Base-by-base conservation (phyloP, 2,113 vertebrate genomes). In the Chionomys nivalis region DNA sequence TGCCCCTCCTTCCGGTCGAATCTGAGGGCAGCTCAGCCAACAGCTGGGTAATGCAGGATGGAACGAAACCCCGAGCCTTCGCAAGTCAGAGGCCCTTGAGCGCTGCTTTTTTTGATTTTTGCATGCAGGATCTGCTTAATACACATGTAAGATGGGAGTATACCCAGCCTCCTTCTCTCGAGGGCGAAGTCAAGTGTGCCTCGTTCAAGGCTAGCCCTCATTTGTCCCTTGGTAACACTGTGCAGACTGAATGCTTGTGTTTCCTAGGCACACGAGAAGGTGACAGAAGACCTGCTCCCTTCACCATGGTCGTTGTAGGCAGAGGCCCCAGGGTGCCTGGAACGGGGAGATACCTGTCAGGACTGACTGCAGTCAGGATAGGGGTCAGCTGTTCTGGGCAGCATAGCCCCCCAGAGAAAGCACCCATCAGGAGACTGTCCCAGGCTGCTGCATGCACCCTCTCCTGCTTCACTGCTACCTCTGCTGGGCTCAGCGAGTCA, bases 141-240 rank as follows among this genome's bases (percentile, higher is more conserved):
- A 5, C 4, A 8, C 31, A 8, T 0, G 0, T 7, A 81, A 12
- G 17, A 24, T 7, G 16, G 16, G 52, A n/a, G 5, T 12, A n/a
- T 8, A 21, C 12, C 14, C 7, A 13, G 16, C 5, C 5, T 73
- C 39, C 36, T 23, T 1, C 6, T 24, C 24, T 78, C 47, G 19
- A 39, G 61, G 72, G 47, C 13, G 24, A n/a, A 6, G n/a, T 47
- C 49, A 44, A 19, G 14, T 36, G 10, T 19, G 75, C 14, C 28
- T 47, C n/a, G 4, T 36, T 31, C 21, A 31, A 55, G n/a, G 44
- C 12, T 42, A 31, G 28, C 33, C 21, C 66, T 31, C 6, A 36
- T 77, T 9, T 28, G 26, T 42, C 26, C 26, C 61, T 63, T 36
- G 24, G 36, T 26, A 13, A 73, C 26, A 4, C 11, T 10, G 39